phyloP scores from a whole-genome alignment of 2,888 invertebrate species.

The Trichogramma evanescens region DNA sequence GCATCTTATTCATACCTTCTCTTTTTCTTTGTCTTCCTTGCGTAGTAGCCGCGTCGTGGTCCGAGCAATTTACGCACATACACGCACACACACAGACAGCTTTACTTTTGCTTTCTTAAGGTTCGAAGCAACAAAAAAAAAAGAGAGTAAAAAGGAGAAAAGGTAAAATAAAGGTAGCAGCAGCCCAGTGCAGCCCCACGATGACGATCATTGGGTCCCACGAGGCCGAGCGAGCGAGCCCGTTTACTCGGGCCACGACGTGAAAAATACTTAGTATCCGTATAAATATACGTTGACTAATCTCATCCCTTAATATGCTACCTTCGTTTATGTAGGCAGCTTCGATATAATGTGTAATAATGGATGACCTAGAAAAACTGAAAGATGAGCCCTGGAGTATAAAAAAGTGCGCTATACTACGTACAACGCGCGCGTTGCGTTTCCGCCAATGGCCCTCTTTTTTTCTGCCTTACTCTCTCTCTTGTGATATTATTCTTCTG shows the following conservation, averaged over 20 bases:
- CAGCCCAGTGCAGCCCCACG: too few relatives aligned
- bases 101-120: background rate
- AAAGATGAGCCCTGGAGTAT: slow-evolving; percentile 18
- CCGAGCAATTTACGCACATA: too few relatives aligned
- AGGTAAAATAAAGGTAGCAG: background rate
- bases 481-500: background rate
- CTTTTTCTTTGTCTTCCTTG: too few relatives aligned
- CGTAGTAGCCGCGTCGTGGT: too few relatives aligned
- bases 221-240: background rate
- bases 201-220: slow-evolving; percentile 28
- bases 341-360: too few relatives aligned
- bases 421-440: background rate
- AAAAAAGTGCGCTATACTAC: slow-evolving; percentile 16
- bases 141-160: background rate
- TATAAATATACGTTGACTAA: background rate
- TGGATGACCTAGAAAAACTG: slow-evolving; percentile 26
- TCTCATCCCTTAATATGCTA: background rate
- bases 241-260: slow-evolving; percentile 2
- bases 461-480: slow-evolving; percentile 9
- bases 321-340: too few relatives aligned
- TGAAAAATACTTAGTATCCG: background rate
- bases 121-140: too few relatives aligned
- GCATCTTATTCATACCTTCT: too few relatives aligned
- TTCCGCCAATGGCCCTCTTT: slow-evolving; percentile 7
- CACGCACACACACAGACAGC: background rate